Percentiles rank a stretch among this genome's conserved stretches.
These are phyloP conservation scores for Cynopterus sphinx DNA, from an alignment of 2,797 vertebrate genomes.

Conservation along the genomic window DNA sequence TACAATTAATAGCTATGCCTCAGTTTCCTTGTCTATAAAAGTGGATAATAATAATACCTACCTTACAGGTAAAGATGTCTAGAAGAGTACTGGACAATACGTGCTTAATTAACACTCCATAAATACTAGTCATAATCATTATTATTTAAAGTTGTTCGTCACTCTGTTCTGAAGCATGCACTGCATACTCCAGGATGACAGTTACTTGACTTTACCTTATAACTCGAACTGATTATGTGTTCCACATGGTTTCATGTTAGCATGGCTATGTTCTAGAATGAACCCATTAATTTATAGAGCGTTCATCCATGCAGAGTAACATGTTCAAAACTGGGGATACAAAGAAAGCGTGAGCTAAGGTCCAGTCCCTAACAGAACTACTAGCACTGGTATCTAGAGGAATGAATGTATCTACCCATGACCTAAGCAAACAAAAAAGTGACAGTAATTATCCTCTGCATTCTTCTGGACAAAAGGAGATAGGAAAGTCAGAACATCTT, in stretches of 20 bases:
- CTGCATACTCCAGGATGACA: background rate
- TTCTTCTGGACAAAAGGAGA: background rate
- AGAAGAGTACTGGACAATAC: background rate
- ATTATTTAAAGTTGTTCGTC: background rate
- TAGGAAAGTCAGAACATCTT: background rate
- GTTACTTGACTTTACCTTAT: conserved; percentile 10
- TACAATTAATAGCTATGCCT: background rate
- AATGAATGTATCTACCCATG: background rate
- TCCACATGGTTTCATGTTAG: background rate
- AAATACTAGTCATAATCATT: background rate
- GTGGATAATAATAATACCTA: background rate
- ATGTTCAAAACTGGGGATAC: background rate
- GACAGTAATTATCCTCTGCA: background rate
- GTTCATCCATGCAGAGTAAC: background rate
- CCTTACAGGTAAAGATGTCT: background rate
- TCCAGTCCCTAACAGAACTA: background rate
- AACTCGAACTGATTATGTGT: conserved; percentile 10
- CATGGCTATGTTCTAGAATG: background rate
- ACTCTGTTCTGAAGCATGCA: background rate
- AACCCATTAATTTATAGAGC: background rate
- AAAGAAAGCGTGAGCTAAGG: background rate
- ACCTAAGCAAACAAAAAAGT: background rate
- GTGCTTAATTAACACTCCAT: background rate
- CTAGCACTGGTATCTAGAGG: background rate
- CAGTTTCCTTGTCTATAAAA: conserved; percentile 29